phyloP scores from a whole-genome alignment of 2,888 invertebrate genomes.

The Shargacucullia verbasci region DNA sequence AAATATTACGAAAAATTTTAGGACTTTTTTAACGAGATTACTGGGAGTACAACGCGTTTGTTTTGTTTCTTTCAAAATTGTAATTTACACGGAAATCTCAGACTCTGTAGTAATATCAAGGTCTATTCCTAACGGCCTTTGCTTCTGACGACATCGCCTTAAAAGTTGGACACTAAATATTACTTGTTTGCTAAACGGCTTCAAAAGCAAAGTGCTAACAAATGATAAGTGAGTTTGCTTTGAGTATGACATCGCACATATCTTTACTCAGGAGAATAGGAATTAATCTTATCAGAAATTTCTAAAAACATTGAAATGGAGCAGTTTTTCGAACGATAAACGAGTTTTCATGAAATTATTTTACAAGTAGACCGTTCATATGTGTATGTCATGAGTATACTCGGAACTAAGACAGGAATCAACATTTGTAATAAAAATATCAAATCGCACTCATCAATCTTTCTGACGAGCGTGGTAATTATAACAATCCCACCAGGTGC shows the following conservation, averaged over 20 bases:
- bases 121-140: conserved; percentile 15
- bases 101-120: conserved; percentile 4
- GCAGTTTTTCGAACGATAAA: too few relatives aligned
- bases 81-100: too few relatives aligned
- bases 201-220: conserved; percentile 39
- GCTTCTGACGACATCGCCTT: conserved; percentile 11
- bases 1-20: too few relatives aligned
- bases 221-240: conserved; percentile 39
- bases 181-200: conserved; percentile 33
- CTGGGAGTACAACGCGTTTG: too few relatives aligned
- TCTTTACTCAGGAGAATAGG: conserved; percentile 1
- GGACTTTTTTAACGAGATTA: too few relatives aligned
- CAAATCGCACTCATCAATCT: conserved; percentile 7
- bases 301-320: too few relatives aligned
- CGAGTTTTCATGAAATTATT: too few relatives aligned
- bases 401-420: conserved; percentile 1
- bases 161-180: conserved; percentile 20
- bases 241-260: conserved; percentile 20
- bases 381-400: background rate
- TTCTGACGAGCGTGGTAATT: conserved; percentile 2
- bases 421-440: conserved; percentile 15
- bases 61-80: too few relatives aligned
- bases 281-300: too few relatives aligned
- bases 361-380: too few relatives aligned
- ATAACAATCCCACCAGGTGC: background rate